A percentile compares a stretch with the other conserved stretches of the same genome.
phyloP scores from a whole-genome alignment of 2,113 vertebrate genomes.

The Corythoichthys intestinalis region DNA sequence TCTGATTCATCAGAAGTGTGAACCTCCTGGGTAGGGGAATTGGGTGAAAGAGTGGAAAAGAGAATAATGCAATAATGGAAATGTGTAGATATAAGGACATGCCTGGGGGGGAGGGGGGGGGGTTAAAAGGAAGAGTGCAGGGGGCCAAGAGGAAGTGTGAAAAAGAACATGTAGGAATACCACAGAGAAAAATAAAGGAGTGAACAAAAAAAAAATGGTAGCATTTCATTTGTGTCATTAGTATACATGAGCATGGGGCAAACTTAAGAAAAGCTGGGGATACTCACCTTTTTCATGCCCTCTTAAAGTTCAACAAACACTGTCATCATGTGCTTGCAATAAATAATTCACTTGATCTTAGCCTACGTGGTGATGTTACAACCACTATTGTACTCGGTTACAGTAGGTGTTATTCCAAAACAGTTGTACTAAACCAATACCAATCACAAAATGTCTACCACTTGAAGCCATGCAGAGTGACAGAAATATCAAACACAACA shows the following conservation, averaged over 20 bases:
- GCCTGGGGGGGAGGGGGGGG: background rate
- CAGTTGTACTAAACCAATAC: background rate
- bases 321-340: background rate
- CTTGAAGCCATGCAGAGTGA: conserved; percentile 30
- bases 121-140: background rate
- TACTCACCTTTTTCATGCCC: background rate
- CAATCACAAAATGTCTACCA: conserved; percentile 9
- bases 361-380: background rate
- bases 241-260: background rate
- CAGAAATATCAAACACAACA: conserved; percentile 24
- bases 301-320: background rate
- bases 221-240: background rate
- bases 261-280: background rate
- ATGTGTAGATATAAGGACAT: background rate
- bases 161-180: background rate
- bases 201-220: background rate
- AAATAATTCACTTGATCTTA: background rate
- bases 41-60: background rate
- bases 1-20: conserved; percentile 98
- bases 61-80: background rate
- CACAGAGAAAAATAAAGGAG: background rate
- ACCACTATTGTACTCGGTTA: background rate
- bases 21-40: conserved; percentile 76
- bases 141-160: background rate
- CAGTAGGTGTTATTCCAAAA: background rate